These are phyloP conservation scores for Thalassoma bifasciatum DNA, from an alignment of 2,113 vertebrate species.

Conservation along the genomic window DNA sequence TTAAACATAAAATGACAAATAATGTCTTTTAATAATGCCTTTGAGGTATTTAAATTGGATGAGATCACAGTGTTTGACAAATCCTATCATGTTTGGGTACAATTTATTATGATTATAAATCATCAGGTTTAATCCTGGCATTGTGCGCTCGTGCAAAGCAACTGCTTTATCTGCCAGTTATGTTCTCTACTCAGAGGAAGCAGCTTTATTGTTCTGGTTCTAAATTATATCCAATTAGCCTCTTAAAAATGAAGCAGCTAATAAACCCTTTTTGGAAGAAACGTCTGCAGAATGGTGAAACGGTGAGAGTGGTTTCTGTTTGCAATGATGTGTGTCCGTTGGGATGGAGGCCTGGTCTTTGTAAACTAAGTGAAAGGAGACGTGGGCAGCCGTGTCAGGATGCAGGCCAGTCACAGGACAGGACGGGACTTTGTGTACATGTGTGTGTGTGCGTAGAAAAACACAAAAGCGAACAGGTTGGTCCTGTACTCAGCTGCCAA, in stretches of 20 bases:
- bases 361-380: conserved; percentile 57
- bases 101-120: conserved; percentile 45
- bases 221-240: conserved; percentile 38
- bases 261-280: conserved; percentile 40
- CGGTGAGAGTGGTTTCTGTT: conserved; percentile 36
- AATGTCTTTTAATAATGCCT: conserved; percentile 56
- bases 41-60: conserved; percentile 28
- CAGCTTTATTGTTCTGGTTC: conserved; percentile 39
- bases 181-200: conserved; percentile 23
- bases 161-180: conserved; percentile 23
- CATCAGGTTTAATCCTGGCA: conserved; percentile 18
- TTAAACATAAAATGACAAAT: conserved; percentile 46
- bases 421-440: conserved; percentile 28
- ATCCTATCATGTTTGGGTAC: conserved; percentile 15
- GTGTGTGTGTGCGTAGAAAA: conserved; percentile 24
- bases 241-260: conserved; percentile 39
- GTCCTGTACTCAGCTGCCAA: conserved; percentile 68
- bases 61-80: conserved; percentile 46
- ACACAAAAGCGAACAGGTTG: conserved; percentile 66
- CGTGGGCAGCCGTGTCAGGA: conserved; percentile 54
- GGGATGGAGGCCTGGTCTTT: conserved; percentile 64
- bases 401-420: conserved; percentile 57
- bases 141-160: conserved; percentile 23
- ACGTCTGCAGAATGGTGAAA: conserved; percentile 39
- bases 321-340: conserved; percentile 1